Evolutionary conservation across 2,113 vertebrate species (phyloP), one percentile per base, ranked within the genome.

Genomic region (Agelaius tricolor): DNA sequence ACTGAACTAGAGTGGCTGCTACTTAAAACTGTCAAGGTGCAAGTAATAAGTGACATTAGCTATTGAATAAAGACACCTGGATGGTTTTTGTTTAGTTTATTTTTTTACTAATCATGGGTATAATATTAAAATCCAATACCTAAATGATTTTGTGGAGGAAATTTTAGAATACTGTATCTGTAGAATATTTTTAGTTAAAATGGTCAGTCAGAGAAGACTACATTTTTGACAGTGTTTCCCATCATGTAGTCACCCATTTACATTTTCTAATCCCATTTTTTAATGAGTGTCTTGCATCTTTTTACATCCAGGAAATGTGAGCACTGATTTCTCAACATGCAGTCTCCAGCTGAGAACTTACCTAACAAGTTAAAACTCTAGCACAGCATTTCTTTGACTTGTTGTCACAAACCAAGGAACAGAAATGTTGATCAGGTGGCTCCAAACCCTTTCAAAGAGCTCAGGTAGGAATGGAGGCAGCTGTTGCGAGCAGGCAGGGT

Each of bases 1-100:
- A 89, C 86, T 85, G 81, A 67, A 67, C 75, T 88, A 28, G 89
- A 95, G 62, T 95, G 85, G 63, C 69, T 96, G 89, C 84, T 93
- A 65, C 88, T 94, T 93, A 78, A 91, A 87, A 57, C 63, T 95
- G 62, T 87, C 80, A 93, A 91, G 75, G 58, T 96, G 43, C 71
- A 78, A 65, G 93, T 76, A 51, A 57, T 76, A 90, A 88, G 88
- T 81, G 95, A 68, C 61, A 66, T 87, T 57, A 87, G 87, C 44
- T 87, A 44, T 65, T 84, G 43, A 86, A 62, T 94, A 90, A 96
- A 78, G 75, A 92, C 72, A 92, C 49, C 35, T 90, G 89, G 9
- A 19, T 62, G 49, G 9, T 35, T 75, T 67, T 89, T 89, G 41
- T 76, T 83, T 77, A 35, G 46, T 67, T 91, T 52, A 1, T 3